Percentiles rank a stretch among this genome's conserved stretches.
These are phyloP conservation scores for Oreotrochilus melanogaster DNA, from an alignment of 2,113 vertebrate species.

Conservation along the genomic window DNA sequence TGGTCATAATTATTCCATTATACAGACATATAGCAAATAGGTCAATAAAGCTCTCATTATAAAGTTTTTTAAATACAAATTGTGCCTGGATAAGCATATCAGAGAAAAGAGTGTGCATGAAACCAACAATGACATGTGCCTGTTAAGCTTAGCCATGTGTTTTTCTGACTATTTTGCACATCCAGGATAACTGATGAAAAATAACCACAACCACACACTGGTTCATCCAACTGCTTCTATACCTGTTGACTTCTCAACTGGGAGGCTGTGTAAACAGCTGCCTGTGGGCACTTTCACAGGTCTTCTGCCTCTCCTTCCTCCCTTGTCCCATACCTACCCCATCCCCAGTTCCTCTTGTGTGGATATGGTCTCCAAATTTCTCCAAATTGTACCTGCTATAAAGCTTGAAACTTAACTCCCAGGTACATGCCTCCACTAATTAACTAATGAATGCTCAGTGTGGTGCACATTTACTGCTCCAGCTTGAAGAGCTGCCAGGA, in stretches of 20 bases:
- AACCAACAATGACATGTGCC: neutral
- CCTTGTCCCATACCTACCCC: neutral
- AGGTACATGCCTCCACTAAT: neutral
- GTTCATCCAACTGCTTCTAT: neutral
- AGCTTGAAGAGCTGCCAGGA: neutral
- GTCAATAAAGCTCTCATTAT: neutral
- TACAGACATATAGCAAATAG: neutral
- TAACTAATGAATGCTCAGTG: neutral
- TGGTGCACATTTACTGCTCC: neutral
- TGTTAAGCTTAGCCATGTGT: neutral
- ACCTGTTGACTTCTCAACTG: neutral
- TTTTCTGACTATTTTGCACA: neutral
- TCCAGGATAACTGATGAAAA: neutral
- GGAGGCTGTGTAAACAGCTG: neutral
- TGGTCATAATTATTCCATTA: neutral
- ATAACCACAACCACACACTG: neutral
- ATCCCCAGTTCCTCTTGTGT: neutral
- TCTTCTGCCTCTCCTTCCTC: neutral
- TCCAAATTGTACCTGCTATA: neutral
- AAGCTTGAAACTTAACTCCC: neutral
- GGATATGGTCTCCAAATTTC: rapidly evolving
- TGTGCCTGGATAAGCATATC: neutral
- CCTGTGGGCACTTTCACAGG: neutral
- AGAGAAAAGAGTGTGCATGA: neutral
- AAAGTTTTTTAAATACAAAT: neutral